These are phyloP conservation scores for Hypothenemus hampei DNA, from an alignment of 1,140 invertebrate species.

Conservation along the genomic window DNA sequence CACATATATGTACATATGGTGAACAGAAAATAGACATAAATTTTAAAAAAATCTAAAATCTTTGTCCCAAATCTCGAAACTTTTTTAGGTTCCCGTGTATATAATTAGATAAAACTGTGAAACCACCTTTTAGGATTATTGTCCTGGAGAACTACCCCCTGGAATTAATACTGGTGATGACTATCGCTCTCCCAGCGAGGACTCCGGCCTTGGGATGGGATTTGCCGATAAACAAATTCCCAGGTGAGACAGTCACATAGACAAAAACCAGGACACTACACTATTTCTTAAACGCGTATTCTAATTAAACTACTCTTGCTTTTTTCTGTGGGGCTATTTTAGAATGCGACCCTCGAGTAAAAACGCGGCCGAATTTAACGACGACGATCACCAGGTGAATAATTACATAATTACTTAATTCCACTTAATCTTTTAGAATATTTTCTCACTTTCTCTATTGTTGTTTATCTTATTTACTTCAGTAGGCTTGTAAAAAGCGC, in stretches of 20 bases:
- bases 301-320: too few relatives aligned
- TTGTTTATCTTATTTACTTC: conserved; percentile 22
- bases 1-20: too few relatives aligned
- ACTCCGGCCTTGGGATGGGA: conserved; percentile 75
- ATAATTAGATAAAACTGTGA: not conserved
- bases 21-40: too few relatives aligned
- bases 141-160: conserved; percentile 32
- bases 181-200: conserved; percentile 70
- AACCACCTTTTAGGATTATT: conserved; percentile 45
- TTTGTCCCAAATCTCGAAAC: too few relatives aligned
- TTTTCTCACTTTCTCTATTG: conserved; percentile 22
- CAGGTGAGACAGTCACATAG: conserved; percentile 18
- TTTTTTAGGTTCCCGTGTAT: too few relatives aligned
- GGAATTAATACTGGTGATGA: conserved; percentile 54
- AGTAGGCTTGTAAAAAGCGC: conserved; percentile 35
- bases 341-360: conserved; percentile 40
- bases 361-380: conserved; percentile 34
- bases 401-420: conserved; percentile 7
- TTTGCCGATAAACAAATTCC: conserved; percentile 54
- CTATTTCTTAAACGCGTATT: not conserved
- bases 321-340: conserved; percentile 35
- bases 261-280: not conserved
- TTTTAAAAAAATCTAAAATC: too few relatives aligned
- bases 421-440: not conserved
- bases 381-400: conserved; percentile 43